Evolutionary conservation across 2,888 invertebrate species (phyloP), one percentile per base, ranked within the genome.

Genomic region (Agrochola circellaris): DNA sequence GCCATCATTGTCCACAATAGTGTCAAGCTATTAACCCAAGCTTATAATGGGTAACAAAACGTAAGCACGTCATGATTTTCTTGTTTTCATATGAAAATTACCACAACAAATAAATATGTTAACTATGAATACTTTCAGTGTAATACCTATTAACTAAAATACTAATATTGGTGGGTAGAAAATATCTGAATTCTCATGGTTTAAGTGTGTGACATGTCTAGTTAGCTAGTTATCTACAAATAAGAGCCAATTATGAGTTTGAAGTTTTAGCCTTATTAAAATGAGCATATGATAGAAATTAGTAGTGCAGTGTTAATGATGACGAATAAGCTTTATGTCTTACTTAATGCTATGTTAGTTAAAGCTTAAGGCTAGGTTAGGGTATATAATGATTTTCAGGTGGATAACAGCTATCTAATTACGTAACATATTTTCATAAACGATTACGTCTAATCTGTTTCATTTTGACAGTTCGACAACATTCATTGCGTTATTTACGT

Each of bases 91-190:
- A 73, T 20, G 26, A 23, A 64, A 61, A 67, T 70, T 60, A 70
- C 83, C 64, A 42, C 66, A 58, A 73, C 62, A 64, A 81, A 65
- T 85, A 75, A 68, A 61, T 82, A 85, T 71, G 70, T 70, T 48
- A 64, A 81, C 71, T 67, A 64, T 70, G 54, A 48, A 48, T 64
- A 26, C 11, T 34, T 20, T 34, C n/a, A n/a, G 45, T 26, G n/a
- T 38, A 15, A 62, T 62, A n/a, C n/a, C n/a, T n/a, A 8, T 6
- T 73, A 51, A 51, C 23, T 51, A 51, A 23, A 51, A 51, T 51
- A 51, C 23, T 51, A 51, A 51, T 51, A 8, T 23, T 51, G 23
- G 51, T 51, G 38, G 8, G 17, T 30, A 61, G 51, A 42, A 48
- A 67, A 30, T 54, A 42, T 30, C 3, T 26, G 7, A 23, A 30